A percentile compares a stretch with the other conserved stretches of the same genome.
phyloP scores from a whole-genome alignment of 1,140 invertebrate genomes.

The Hyphantria cunea region DNA sequence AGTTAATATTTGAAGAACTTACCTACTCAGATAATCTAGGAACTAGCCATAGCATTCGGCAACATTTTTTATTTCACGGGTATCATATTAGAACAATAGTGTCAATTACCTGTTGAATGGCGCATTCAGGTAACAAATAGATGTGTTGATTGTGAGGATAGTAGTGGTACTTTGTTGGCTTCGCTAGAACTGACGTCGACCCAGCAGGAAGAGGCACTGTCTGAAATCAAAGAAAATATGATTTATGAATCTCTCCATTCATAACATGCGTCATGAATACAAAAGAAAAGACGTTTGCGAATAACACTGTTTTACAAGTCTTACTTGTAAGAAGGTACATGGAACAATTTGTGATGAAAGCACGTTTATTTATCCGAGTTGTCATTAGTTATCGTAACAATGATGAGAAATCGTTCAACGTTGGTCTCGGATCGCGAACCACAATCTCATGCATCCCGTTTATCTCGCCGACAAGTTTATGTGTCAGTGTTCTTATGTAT shows the following conservation, averaged over 20 bases:
- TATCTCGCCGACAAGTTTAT: slow-evolving; percentile 36
- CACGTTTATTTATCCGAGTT: slow-evolving; percentile 42
- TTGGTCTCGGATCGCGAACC: slow-evolving; percentile 37
- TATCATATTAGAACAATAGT: slow-evolving; percentile 8
- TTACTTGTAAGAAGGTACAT: slow-evolving; percentile 33
- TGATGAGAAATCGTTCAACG: slow-evolving; percentile 50
- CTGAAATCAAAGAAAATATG: slow-evolving; percentile 81
- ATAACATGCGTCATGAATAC: slow-evolving; percentile 13
- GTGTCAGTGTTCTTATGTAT: slow-evolving; percentile 35
- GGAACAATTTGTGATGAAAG: slow-evolving; percentile 49
- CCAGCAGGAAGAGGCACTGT: slow-evolving; percentile 88
- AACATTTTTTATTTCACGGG: background rate
- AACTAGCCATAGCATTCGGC: slow-evolving; percentile 7
- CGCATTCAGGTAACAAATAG: slow-evolving; percentile 94
- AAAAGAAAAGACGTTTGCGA: slow-evolving; percentile 27
- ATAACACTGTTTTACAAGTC: slow-evolving; percentile 35
- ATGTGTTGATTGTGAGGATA: slow-evolving; percentile 97
- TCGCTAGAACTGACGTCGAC: slow-evolving; percentile 86
- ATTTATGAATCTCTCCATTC: slow-evolving; percentile 29
- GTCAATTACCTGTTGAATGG: slow-evolving; percentile 90
- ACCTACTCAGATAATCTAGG: background rate
- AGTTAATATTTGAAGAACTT: slow-evolving; percentile 5
- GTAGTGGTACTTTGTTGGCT: slow-evolving; percentile 95
- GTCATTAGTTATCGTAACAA: slow-evolving; percentile 55
- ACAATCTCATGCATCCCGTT: slow-evolving; percentile 45